Percentiles rank a stretch among this genome's conserved stretches.
phyloP scores from a whole-genome alignment of 2,113 vertebrate genomes.

The Psilopsiagon aurifrons region DNA sequence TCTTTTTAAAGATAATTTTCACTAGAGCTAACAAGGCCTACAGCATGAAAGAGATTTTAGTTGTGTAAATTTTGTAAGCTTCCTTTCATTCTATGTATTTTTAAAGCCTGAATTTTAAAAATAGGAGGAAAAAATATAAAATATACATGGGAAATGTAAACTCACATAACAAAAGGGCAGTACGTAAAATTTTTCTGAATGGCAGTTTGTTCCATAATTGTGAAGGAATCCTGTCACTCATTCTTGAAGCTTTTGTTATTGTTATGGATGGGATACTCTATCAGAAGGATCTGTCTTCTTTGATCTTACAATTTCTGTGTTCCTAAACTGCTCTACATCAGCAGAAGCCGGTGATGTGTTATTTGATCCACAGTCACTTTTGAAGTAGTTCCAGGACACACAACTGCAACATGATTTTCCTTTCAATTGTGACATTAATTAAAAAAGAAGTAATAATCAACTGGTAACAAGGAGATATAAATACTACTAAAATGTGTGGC shows the following conservation, averaged over 20 bases:
- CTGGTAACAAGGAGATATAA: neutral
- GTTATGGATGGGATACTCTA: neutral
- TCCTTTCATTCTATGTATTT: neutral
- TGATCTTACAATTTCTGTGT: conserved; percentile 17
- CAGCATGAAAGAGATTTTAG: neutral
- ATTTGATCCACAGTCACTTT: neutral
- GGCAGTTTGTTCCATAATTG: neutral
- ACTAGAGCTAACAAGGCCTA: neutral
- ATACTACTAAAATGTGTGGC: neutral
- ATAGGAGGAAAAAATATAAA: neutral
- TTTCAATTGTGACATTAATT: neutral
- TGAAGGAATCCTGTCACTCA: neutral
- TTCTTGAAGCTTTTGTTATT: conserved; percentile 10
- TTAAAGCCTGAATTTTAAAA: neutral
- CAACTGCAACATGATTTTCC: neutral
- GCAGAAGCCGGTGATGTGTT: neutral
- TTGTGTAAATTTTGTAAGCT: neutral
- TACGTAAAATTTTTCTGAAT: neutral
- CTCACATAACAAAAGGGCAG: neutral
- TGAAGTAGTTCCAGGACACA: neutral
- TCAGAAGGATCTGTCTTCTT: conserved; percentile 15
- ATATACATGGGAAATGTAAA: neutral
- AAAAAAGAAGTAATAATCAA: neutral
- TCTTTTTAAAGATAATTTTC: neutral
- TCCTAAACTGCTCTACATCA: conserved; percentile 4